Percentiles rank a stretch among this genome's conserved stretches.
These are phyloP conservation scores for Brachyistius frenatus DNA, from an alignment of 2,113 vertebrate genomes.

Conservation along the genomic window DNA sequence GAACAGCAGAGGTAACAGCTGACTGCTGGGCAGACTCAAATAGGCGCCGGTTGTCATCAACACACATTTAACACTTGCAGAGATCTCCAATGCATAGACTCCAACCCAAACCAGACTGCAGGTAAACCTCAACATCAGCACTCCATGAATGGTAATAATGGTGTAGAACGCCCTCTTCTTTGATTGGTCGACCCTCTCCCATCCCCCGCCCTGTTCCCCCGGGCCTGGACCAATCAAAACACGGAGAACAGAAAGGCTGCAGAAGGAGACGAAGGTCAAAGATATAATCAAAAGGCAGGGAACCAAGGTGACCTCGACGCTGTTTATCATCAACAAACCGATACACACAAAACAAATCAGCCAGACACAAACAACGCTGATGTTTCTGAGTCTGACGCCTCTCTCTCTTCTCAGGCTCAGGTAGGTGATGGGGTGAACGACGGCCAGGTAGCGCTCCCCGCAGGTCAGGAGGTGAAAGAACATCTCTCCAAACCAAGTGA, in stretches of 20 bases:
- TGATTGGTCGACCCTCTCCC: neutral
- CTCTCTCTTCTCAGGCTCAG: neutral
- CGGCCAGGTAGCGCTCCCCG: constrained; percentile 4
- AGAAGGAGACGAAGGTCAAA: neutral
- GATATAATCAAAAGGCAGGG: neutral
- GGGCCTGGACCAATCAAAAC: constrained; percentile 4
- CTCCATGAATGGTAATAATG: too few species aligned
- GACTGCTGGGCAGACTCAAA: constrained; percentile 15
- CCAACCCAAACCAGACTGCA: neutral
- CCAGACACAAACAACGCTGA: constrained; percentile 16
- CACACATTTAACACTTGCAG: rapidly evolving
- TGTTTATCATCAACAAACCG: rapidly evolving
- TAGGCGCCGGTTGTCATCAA: rapidly evolving
- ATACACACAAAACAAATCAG: neutral
- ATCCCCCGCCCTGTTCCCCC: neutral
- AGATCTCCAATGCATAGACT: too few species aligned
- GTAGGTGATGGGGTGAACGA: constrained; percentile 4
- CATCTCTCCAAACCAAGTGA: too few species aligned
- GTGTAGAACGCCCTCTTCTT: neutral
- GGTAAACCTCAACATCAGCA: too few species aligned
- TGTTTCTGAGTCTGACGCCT: constrained; percentile 15
- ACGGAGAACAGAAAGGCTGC: constrained; percentile 6
- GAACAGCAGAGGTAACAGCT: constrained; percentile 43
- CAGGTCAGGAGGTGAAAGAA: neutral
- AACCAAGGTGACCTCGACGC: rapidly evolving